Evolutionary conservation across 1,140 invertebrate genomes (phyloP).

Genomic region (Ladona fulva): DNA sequence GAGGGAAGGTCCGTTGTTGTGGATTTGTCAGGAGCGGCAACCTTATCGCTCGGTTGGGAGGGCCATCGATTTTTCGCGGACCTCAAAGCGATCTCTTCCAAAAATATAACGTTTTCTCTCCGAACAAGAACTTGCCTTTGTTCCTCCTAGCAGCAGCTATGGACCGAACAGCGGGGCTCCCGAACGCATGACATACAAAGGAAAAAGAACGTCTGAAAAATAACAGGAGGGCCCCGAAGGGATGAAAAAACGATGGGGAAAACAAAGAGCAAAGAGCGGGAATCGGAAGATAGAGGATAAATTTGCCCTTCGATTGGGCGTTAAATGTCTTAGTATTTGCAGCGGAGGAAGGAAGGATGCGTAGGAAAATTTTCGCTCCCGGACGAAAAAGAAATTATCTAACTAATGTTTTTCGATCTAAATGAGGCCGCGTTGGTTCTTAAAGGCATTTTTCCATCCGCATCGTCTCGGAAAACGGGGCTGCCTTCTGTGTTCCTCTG

Average conservation of each 20-base stretch:
- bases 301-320: no score
- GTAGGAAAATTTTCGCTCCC: no score
- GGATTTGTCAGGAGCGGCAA: neutral
- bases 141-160: neutral
- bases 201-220: neutral
- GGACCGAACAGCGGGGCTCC: neutral
- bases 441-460: no score
- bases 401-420: no score
- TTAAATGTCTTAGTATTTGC: no score
- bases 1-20: neutral
- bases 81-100: neutral
- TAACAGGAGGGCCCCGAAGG: neutral
- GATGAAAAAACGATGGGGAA: neutral
- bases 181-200: neutral
- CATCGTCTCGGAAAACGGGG: no score
- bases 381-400: no score
- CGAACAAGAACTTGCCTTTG: neutral
- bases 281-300: no score
- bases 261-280: neutral
- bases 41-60: neutral
- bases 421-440: no score
- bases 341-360: no score
- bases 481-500: no score
- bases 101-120: neutral
- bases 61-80: neutral